Base-by-base conservation (phyloP, 2,888 invertebrate genomes). In the Aromia moschata region DNA sequence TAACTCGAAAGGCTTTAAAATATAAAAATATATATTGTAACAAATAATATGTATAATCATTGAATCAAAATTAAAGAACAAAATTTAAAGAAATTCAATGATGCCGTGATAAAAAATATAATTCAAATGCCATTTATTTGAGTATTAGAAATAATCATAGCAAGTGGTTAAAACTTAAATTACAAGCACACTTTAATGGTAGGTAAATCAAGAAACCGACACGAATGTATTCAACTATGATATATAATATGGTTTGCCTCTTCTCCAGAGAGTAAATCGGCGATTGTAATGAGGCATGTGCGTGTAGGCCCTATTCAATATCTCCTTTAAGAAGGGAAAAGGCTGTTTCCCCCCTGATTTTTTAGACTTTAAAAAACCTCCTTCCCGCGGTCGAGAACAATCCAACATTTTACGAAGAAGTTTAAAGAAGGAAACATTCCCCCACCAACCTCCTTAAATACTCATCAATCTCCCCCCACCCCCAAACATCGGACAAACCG, bases 401-500 rank as follows among this genome's bases (percentile, higher is more conserved):
- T 64, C 51, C 40, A 58, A 54, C 55, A 38, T 62, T 60, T 59
- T 56, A 51, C 61, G 45, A 51, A 54, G 46, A 58, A 37, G 25
- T 43, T 58, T 45, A 53, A 62, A 58, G 51, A 57, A 59, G 61
- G 57, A 53, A 43, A 57, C 58, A 60, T 62, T 64, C 62, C 63
- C 59, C 62, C 58, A 62, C 56, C 53, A 60, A 67, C 57, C 64
- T 60, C 52, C 67, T 57, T 61, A 59, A 64, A 66, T 66, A 66
- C 64, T 66, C 66, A 66, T 66, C 61, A 67, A 65, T 68, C 65
- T 67, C 56, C 56, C 60, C 46, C 58, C 58, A 45, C 57, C 58
- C 63, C 68, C 70, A 71, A 73, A 76, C n/a, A n/a, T 74, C 74
- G 75, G 76, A 77, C 74, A 77, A 76, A 76, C 76, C 69, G 72